Evolutionary conservation across 2,888 invertebrate species (phyloP), one percentile per base, ranked within the genome.

Genomic region (Branchellion lobata): DNA sequence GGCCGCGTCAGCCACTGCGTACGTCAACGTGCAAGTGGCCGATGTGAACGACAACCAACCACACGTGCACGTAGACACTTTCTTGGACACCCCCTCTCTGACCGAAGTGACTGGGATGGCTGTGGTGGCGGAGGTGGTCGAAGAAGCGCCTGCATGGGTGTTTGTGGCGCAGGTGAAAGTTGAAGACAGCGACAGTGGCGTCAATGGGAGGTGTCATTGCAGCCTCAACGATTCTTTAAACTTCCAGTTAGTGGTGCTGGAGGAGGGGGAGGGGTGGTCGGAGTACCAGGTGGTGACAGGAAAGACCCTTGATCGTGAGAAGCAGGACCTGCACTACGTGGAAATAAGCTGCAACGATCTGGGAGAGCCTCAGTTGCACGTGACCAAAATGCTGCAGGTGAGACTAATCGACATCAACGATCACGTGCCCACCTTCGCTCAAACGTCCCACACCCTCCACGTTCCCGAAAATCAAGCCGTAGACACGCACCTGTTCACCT

Each of bases 11-110:
- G 40, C 75, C 18, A 72, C 47, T n/a, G 72, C 80, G n/a, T 27
- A 51, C 11, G 71, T 81, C 53, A 40, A 53, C 76, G 61, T 81
- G 36, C 75, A 73, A 18, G 79, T 81, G 1, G 33, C 74, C 11
- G 81, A 81, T 29, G 24, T 79, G 24, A 81, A 81, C 80, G 81
- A 81, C 76, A 81, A 81, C 72, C 14, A 74, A 1, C 81, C 81
- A 1, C 47, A 61, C n/a, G 57, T 79, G 11, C 29, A 14, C 27
- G 61, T 81, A 11, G 65, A 81, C 79, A 80, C 81, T 33, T 68
- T 81, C 2, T 75, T 78, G 14, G 51, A 47, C 14, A 53, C 31
- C n/a, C 27, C 51, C 40, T 8, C 8, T 8, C 40, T 8, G 40
- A n/a, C n/a, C n/a, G n/a, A n/a, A n/a, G 11, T 47, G 24, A 47